These are phyloP conservation scores for Drosophila diplacantha DNA, from an alignment of 2,888 invertebrate species.

Conservation along the genomic window DNA sequence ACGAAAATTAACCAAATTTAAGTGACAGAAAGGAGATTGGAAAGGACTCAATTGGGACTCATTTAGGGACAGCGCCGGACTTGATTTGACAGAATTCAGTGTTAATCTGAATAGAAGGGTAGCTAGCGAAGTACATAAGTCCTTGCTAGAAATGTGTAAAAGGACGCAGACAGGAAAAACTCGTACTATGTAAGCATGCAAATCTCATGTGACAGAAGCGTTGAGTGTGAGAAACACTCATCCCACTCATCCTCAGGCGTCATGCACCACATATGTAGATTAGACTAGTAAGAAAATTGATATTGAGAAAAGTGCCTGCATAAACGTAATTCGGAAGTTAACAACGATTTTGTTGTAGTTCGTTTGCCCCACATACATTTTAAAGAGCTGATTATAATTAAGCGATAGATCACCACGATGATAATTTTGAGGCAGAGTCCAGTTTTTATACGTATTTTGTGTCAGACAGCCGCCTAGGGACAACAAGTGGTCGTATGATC, in stretches of 20 bases:
- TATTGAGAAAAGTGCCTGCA: constrained; percentile 55
- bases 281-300: constrained; percentile 48
- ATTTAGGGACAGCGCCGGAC: constrained; percentile 34
- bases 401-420: constrained; percentile 22
- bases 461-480: constrained; percentile 6
- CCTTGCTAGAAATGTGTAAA: constrained; percentile 33
- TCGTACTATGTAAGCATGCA: constrained; percentile 34
- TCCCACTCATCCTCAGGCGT: constrained; percentile 26
- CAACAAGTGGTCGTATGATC: constrained; percentile 51
- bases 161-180: constrained; percentile 5
- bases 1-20: constrained; percentile 63
- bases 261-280: constrained; percentile 24
- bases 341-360: constrained; percentile 22
- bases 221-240: constrained; percentile 14
- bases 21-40: constrained; percentile 31
- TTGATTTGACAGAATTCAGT: constrained; percentile 20
- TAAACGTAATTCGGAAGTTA: constrained; percentile 40
- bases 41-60: constrained; percentile 10
- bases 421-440: constrained; percentile 21
- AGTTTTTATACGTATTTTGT: constrained; percentile 33
- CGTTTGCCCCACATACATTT: constrained; percentile 21
- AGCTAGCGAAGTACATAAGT: constrained; percentile 31
- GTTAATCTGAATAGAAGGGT: constrained; percentile 18
- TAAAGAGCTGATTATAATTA: constrained; percentile 45
- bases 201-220: constrained; percentile 50